These are phyloP conservation scores for Campylomormyrus tamandua DNA, from an alignment of 2,113 vertebrate genomes.

Conservation along the genomic window DNA sequence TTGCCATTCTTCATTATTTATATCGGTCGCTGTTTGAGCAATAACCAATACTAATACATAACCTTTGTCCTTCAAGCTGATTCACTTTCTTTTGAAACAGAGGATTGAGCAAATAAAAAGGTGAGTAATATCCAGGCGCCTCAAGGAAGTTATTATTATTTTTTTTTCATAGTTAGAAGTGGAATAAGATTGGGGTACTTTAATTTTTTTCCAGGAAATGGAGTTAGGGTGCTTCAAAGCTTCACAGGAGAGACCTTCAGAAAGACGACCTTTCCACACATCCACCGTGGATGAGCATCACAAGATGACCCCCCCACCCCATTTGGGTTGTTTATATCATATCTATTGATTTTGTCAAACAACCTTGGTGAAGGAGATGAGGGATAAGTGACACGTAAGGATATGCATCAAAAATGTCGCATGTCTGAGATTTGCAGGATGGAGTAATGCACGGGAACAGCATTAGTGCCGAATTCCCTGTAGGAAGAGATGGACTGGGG, in stretches of 20 bases:
- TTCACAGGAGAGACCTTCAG: conserved; percentile 16
- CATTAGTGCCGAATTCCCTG: conserved; percentile 58
- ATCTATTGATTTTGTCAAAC: conserved; percentile 43
- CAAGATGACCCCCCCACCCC: conserved; percentile 1
- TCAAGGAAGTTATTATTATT: conserved; percentile 67
- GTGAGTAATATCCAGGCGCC: conserved; percentile 55
- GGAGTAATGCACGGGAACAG: conserved; percentile 63
- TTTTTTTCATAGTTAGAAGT: conserved; percentile 68
- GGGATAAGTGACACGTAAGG: conserved; percentile 57
- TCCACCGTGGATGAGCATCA: conserved; percentile 42
- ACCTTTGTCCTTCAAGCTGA: conserved; percentile 98
- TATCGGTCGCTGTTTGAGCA: conserved; percentile 93
- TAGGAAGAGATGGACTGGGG: conserved; percentile 34
- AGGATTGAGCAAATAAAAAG: conserved; percentile 82
- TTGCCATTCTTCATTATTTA: conserved; percentile 98
- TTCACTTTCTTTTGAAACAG: conserved; percentile 89
- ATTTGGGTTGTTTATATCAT: conserved; percentile 42
- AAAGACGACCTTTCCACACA: conserved; percentile 46
- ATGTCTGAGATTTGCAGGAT: conserved; percentile 38
- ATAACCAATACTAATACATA: conserved; percentile 99
- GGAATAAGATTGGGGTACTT: conserved; percentile 72
- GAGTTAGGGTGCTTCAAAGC: conserved; percentile 68
- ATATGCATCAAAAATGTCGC: conserved; percentile 48
- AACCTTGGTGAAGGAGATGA: conserved; percentile 37
- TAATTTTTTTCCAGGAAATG: conserved; percentile 67